Base-by-base conservation (phyloP, 1,140 invertebrate genomes). In the Caligus rogercresseyi region DNA sequence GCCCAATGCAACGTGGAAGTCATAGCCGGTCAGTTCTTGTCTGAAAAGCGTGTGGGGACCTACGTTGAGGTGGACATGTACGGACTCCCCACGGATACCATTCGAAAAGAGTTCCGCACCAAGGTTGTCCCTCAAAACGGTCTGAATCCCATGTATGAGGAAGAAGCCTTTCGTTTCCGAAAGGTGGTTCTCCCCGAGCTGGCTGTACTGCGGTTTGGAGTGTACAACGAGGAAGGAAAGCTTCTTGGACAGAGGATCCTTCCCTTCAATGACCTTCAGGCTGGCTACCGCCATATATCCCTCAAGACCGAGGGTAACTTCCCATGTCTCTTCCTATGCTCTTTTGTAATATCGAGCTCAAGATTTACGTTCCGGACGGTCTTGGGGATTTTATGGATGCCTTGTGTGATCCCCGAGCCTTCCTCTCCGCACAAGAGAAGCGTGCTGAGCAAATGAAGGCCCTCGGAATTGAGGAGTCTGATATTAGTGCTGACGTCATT, bases 291-390 rank as follows among this genome's bases (percentile, higher is more conserved):
- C 0, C 95, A 99, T 72, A 97, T 99, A 66, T 93, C 94, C 1
- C 77, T 99, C 0, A 74, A 96, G 61, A 98, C 95, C 0, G 96
- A 99, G 74, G 92, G 93, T 31, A 98, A 98, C 74, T 98, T 98
- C 73, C 95, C 25, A 91, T 98, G 84, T 95, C 93, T 1, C 76
- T 99, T 67, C 92, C 95, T 43, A 98, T 97, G 83, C 76, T 98
- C 58, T 99, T 99, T 76, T 97, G 94, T 74, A 91, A 96, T 73
- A 95, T 99, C 69, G 92, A 97, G 74, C 81, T 98, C 52, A 98
- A 98, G 77, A 99, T 98, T 67, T 99, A 99, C 77, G 93, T 98
- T 64, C 96, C 96, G 58, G 95, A 98, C 78, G 95, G 95, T 62
- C 87, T 98, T 72, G 90, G 93, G 81, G 92, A 94, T 73, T 87